phyloP scores from a whole-genome alignment of 2,888 invertebrate genomes.

The Drosophila nr. medialis region DNA sequence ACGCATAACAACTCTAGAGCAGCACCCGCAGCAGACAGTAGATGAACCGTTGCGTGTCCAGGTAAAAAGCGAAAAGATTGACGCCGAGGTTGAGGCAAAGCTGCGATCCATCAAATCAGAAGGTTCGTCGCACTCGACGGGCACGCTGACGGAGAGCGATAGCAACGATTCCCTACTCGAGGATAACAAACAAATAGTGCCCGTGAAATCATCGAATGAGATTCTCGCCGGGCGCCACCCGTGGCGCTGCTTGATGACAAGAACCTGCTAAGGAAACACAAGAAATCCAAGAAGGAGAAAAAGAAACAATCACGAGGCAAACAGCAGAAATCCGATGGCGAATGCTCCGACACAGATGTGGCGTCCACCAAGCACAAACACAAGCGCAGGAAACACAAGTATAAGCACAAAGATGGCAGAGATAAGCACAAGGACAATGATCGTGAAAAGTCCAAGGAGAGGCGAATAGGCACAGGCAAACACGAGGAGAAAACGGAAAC shows the following conservation, averaged over 20 bases:
- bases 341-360: conserved; percentile 61
- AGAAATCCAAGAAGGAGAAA: conserved; percentile 83
- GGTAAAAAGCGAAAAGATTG: conserved; percentile 82
- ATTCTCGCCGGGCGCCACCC: conserved; percentile 91
- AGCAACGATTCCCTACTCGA: conserved; percentile 52
- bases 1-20: conserved; percentile 36
- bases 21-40: conserved; percentile 25
- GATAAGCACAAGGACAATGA: conserved; percentile 64
- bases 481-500: conserved; percentile 37
- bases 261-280: conserved; percentile 80
- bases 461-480: conserved; percentile 13
- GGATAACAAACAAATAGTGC: conserved; percentile 82
- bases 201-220: conserved; percentile 86
- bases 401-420: conserved; percentile 64
- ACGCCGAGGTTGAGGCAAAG: conserved; percentile 81
- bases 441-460: conserved; percentile 65
- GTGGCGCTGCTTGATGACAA: conserved; percentile 86
- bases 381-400: conserved; percentile 71
- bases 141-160: conserved; percentile 35
- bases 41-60: conserved; percentile 4
- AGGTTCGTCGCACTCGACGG: conserved; percentile 21
- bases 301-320: conserved; percentile 75
- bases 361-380: conserved; percentile 66
- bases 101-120: conserved; percentile 66
- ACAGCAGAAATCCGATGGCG: conserved; percentile 51